Evolutionary conservation across 2,797 vertebrate genomes (phyloP), one percentile per base, ranked within the genome.

Genomic region (Apodemus agrarius): DNA sequence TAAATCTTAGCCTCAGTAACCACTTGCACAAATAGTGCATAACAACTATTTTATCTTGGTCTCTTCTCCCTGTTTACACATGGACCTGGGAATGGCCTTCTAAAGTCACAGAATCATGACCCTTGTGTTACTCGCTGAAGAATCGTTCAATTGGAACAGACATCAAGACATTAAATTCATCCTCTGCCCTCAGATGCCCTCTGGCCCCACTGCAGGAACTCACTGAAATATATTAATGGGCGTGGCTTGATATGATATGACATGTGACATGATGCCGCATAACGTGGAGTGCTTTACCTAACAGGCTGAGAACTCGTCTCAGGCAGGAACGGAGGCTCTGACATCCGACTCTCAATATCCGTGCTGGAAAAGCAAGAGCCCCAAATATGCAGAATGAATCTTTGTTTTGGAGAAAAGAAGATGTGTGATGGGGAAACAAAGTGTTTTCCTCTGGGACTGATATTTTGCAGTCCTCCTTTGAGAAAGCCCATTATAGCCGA

Each of bases 171-270:
- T 91, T 90, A 91, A 49, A 83, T 72, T 72, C 74, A 84, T 76
- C 67, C 72, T 91, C 69, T 95, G 46, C 88, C 84, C 46, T 92
- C 78, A 89, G 90, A 79, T 94, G n/a, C 52, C 12, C 52, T 52
- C 52, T 26, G 82, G 69, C 74, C 86, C 34, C 3, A 86, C 31
- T 69, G 75, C 82, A 91, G 72, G 61, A 94, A 93, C 31, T 86
- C 54, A 76, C 3, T 76, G 79, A 87, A 91, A 93, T 93, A 82
- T 54, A 86, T 72, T 37, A 75, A 83, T 46, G 54, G 85, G 46
- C 80, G 57, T 63, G 40, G 43, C 17, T 43, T 49, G 63, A 86
- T 78, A 69, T 81, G 52, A 22, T 16, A 12, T n/a, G 17, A 54
- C 59, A 22, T 43, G 74, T 67, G 46, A 43, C 4, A 61, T 54